A percentile compares a stretch with the other conserved stretches of the same genome.
phyloP scores from a whole-genome alignment of 2,113 vertebrate genomes.

The Elanus axillaris region DNA sequence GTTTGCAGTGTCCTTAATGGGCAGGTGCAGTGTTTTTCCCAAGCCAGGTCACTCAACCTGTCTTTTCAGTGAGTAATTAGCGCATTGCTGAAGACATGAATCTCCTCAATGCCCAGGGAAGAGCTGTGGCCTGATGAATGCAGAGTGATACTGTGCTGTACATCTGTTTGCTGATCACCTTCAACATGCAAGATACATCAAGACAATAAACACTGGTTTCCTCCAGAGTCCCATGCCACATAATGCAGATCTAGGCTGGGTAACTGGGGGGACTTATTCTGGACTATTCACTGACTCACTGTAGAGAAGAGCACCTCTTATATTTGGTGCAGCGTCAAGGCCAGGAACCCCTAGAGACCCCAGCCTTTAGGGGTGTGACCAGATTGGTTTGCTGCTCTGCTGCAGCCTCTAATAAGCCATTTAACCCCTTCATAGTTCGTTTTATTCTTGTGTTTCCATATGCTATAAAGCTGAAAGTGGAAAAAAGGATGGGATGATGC shows the following conservation, averaged over 20 bases:
- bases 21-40: neutral
- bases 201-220: neutral
- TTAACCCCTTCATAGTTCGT: neutral
- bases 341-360: neutral
- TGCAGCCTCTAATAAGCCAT: neutral
- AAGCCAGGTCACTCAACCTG: neutral
- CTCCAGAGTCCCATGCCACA: neutral
- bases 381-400: neutral
- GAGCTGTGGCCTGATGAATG: neutral
- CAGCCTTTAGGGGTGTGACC: neutral
- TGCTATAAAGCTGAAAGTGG: neutral
- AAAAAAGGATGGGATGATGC: neutral
- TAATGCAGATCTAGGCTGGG: neutral
- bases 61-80: neutral
- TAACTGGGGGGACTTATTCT: neutral
- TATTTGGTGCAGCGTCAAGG: fast-evolving
- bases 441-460: neutral
- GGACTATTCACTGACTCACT: neutral
- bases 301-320: neutral
- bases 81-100: neutral
- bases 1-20: neutral
- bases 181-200: neutral
- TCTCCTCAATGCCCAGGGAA: neutral
- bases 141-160: neutral
- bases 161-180: neutral